Conservation (phyloP, 1,140 invertebrate species). For the Heterodera carotae region DNA sequence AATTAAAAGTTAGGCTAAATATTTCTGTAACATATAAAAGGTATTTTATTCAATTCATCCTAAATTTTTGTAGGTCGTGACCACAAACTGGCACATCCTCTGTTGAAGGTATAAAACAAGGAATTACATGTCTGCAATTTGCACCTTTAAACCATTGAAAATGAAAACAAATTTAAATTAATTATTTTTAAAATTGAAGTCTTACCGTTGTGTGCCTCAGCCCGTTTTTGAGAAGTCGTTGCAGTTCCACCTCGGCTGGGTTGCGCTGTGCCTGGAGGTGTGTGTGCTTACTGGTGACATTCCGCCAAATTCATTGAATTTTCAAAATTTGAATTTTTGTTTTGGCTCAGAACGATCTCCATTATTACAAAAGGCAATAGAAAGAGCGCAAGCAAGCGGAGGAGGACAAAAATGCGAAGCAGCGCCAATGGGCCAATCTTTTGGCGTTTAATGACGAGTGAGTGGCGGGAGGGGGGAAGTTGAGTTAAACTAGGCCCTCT, state of each 20-base stretch:
- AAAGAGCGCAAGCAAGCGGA: constrained; percentile 43
- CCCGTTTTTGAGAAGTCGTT: constrained; percentile 59
- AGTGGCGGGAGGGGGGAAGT: no score
- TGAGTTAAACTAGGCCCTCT: no score
- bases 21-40: no score
- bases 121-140: constrained; percentile 80
- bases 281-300: background rate
- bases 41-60: background rate
- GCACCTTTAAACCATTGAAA: background rate
- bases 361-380: constrained; percentile 69
- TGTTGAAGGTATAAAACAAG: constrained; percentile 82
- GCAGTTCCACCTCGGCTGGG: constrained; percentile 75
- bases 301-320: no score
- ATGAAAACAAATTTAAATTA: background rate
- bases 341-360: constrained; percentile 71
- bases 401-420: constrained; percentile 34
- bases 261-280: constrained; percentile 84
- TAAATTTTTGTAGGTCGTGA: constrained; percentile 71
- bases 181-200: background rate
- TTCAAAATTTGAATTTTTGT: background rate
- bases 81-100: constrained; percentile 83
- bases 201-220: constrained; percentile 55
- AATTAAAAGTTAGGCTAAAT: background rate
- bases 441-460: constrained; percentile 73
- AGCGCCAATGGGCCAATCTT: constrained; percentile 36